Evolutionary conservation across 2,113 vertebrate genomes (phyloP), one percentile per base, ranked within the genome.

Genomic region (Mohoua ochrocephala): DNA sequence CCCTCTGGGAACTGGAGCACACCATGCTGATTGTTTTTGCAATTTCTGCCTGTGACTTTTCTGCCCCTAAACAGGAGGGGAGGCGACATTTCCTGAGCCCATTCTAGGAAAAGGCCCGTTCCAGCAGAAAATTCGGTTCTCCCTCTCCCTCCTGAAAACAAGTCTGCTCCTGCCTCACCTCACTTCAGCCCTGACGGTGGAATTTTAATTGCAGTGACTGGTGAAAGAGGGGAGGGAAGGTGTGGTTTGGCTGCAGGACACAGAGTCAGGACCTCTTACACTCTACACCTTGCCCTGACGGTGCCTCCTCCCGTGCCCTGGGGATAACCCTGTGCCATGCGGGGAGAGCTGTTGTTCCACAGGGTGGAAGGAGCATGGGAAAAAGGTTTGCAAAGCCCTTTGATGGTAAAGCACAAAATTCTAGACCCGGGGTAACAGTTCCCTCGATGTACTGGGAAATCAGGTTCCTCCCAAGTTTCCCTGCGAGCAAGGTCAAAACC

Each of bases 151-250:
- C 41, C 71, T 59, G 49, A 45, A 79, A 91, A 94, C 96, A 95
- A 92, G 95, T 42, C 92, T 77, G 71, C 26, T 95, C 96, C 91
- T 95, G 96, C 91, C 88, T 96, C 71, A 76, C 83, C 91, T 91
- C 74, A 27, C 88, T 80, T 54, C 68, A 88, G 92, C 68, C 74
- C 79, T 84, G 76, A 92, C 0, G 1, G 60, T 71, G 95, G 95
- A 97, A 97, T 96, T 95, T 97, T 97, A 97, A 97, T 97, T 96
- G 96, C 94, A 94, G 68, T 56, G 88, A 84, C 90, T 93, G 85
- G 79, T 76, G 83, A 54, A 91, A 65, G 71, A 87, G 68, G 41
- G 74, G 65, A 86, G 94, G 74, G 74, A 88, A 95, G 95, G 88
- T 78, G 82, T 87, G 94, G 84, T 87, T 96, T 96, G 94, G 93